phyloP scores from a whole-genome alignment of 2,113 vertebrate species.

The Lota lota region DNA sequence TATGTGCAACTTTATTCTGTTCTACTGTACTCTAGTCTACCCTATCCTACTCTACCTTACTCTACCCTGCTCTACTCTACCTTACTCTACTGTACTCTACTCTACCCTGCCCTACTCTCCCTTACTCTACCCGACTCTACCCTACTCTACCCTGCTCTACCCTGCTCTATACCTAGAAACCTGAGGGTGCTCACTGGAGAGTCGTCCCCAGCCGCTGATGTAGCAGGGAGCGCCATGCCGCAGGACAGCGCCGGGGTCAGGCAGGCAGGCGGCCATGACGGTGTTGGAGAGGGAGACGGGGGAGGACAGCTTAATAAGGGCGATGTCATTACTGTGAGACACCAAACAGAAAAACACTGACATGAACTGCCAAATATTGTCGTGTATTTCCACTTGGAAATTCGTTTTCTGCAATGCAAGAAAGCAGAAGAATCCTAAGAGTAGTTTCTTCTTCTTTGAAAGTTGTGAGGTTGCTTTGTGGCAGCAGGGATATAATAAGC shows the following conservation, averaged over 20 bases:
- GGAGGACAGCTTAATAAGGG: constrained; percentile 78
- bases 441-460: too few species aligned
- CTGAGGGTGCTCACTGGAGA: constrained; percentile 72
- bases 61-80: background rate
- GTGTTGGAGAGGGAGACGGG: constrained; percentile 62
- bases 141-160: background rate
- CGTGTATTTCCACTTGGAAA: too few species aligned
- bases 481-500: too few species aligned
- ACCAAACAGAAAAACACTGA: background rate
- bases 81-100: background rate
- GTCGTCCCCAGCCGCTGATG: constrained; percentile 84
- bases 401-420: too few species aligned
- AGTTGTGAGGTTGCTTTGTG: too few species aligned
- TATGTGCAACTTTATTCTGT: background rate
- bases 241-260: constrained; percentile 48
- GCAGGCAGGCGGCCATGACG: constrained; percentile 78
- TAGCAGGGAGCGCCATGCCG: constrained; percentile 73
- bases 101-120: background rate
- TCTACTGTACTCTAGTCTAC: background rate
- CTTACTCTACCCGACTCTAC: background rate
- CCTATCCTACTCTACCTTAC: background rate
- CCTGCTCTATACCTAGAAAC: background rate
- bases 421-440: too few species aligned
- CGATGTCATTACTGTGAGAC: constrained; percentile 82
- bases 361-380: too few species aligned